These are phyloP conservation scores for Microcebus lehilahytsara DNA, from an alignment of 2,113 vertebrate species.

Conservation along the genomic window DNA sequence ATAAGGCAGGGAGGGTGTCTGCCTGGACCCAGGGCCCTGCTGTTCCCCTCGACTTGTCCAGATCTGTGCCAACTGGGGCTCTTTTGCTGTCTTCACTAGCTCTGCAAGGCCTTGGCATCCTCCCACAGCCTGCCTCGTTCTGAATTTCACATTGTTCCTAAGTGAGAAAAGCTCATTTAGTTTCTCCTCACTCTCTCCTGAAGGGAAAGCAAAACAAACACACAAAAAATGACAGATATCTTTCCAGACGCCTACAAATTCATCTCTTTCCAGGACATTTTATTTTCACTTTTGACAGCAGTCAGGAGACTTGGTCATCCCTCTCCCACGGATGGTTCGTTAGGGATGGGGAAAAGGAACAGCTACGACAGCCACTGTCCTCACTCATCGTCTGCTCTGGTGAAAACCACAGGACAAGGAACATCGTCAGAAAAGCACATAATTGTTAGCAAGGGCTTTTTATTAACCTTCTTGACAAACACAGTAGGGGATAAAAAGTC, in stretches of 20 bases:
- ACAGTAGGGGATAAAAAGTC: not conserved
- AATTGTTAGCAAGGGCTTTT: not conserved
- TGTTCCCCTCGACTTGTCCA: not conserved
- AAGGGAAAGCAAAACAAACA: constrained; percentile 61
- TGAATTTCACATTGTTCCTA: not conserved
- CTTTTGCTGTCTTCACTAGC: not conserved
- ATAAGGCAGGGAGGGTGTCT: not conserved
- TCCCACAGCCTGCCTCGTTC: not conserved
- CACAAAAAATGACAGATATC: constrained; percentile 10
- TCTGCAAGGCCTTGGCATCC: not conserved
- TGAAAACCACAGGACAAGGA: not conserved
- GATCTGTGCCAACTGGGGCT: not conserved
- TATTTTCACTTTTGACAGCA: constrained; percentile 52
- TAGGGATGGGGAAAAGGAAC: not conserved
- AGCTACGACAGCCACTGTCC: not conserved
- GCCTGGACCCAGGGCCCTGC: no score
- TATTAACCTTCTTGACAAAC: not conserved
- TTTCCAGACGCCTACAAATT: constrained; percentile 36
- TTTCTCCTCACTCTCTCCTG: constrained; percentile 5
- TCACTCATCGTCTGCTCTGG: not conserved
- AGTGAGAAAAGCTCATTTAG: constrained; percentile 45
- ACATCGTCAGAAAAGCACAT: not conserved
- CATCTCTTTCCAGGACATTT: constrained; percentile 37
- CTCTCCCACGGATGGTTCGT: not conserved
- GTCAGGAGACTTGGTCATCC: not conserved